phyloP scores from a whole-genome alignment of 2,797 vertebrate species.

The Poeciliopsis presidionis region DNA sequence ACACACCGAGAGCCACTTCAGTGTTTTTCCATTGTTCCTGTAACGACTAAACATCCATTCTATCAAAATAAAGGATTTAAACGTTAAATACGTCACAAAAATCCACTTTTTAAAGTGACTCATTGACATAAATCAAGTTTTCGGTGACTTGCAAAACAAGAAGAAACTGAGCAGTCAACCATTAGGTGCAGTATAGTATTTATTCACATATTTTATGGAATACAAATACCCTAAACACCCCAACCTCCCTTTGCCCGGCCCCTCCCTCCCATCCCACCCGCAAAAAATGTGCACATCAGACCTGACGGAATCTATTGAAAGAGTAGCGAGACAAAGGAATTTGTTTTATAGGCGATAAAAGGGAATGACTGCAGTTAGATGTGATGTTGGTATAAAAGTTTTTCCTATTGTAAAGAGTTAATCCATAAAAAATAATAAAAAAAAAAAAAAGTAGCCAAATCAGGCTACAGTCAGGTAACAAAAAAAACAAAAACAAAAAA shows the following conservation, averaged over 20 bases:
- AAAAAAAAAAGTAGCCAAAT: conserved; percentile 34
- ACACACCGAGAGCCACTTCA: not conserved
- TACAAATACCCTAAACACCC: conserved; percentile 66
- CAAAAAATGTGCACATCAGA: conserved; percentile 61
- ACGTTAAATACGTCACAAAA: not conserved
- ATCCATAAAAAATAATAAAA: conserved; percentile 33
- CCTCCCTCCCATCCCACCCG: conserved; percentile 12
- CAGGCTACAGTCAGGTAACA: conserved; percentile 42
- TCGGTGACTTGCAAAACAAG: not conserved
- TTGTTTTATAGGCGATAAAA: conserved; percentile 38
- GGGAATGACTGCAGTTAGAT: conserved; percentile 57
- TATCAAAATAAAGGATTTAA: not conserved
- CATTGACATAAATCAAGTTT: not conserved
- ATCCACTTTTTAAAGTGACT: not conserved
- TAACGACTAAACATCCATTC: not conserved
- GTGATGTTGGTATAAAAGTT: conserved; percentile 59
- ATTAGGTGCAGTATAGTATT: conserved; percentile 72
- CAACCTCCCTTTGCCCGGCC: conserved; percentile 16
- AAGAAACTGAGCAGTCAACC: conserved; percentile 25
- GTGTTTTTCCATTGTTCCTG: not conserved
- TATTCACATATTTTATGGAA: conserved; percentile 80
- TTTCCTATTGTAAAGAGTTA: conserved; percentile 42
- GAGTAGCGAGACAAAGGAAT: conserved; percentile 51
- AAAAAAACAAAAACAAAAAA: conserved; percentile 36
- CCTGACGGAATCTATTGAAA: conserved; percentile 58